Evolutionary conservation across 2,797 vertebrate species (phyloP).

Genomic region (Ctenosaura bakeri): DNA sequence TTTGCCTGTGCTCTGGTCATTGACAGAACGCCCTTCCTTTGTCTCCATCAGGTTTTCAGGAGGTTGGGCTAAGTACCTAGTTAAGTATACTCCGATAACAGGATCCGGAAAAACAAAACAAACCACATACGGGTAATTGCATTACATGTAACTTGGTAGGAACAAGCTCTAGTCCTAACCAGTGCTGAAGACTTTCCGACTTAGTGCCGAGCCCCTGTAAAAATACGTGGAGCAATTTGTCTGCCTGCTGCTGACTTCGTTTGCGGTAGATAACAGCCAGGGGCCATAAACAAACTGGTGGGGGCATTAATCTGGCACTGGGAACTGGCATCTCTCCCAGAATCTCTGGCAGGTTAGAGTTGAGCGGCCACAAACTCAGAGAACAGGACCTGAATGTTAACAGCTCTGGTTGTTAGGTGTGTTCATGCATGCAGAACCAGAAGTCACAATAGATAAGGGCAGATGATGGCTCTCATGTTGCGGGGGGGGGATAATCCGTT

Average conservation of each 20-base stretch:
- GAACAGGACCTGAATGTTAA: neutral
- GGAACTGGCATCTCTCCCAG: slow-evolving; percentile 24
- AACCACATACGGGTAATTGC: no score
- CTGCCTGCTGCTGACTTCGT: slow-evolving; percentile 4
- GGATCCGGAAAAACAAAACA: no score
- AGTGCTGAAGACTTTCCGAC: neutral
- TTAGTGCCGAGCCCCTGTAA: neutral
- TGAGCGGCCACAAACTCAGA: neutral
- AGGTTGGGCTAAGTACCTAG: no score
- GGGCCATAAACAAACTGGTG: slow-evolving; percentile 16
- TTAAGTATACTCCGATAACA: no score
- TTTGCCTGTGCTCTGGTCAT: no score
- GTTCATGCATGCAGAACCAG: neutral
- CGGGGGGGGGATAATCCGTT: no score
- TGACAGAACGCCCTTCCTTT: no score
- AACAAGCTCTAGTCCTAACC: no score
- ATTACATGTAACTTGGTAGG: neutral
- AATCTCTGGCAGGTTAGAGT: neutral
- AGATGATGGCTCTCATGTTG: no score
- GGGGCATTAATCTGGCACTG: neutral
- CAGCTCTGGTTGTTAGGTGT: neutral
- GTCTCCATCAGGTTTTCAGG: no score
- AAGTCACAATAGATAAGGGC: no score
- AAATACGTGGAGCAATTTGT: neutral
- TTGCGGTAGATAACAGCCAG: slow-evolving; percentile 21